phyloP scores from a whole-genome alignment of 2,113 vertebrate species.

The Sarotherodon lohbergeri region DNA sequence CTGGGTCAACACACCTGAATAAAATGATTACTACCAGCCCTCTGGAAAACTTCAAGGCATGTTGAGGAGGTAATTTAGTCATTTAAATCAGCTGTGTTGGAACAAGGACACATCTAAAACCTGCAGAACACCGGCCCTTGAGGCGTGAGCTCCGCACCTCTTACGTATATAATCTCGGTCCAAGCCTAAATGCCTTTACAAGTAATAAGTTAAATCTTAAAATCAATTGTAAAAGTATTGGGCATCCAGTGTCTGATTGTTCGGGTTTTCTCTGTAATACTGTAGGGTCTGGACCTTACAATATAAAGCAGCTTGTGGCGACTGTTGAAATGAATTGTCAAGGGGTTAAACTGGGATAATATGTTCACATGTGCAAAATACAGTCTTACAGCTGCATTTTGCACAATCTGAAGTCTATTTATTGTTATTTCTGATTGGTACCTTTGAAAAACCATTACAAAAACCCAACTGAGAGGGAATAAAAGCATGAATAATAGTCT shows the following conservation, averaged over 20 bases:
- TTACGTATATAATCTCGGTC: not conserved
- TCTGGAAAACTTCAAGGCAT: not conserved
- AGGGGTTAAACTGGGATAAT: not conserved
- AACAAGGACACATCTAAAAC: not conserved
- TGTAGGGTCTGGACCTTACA: not conserved
- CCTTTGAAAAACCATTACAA: not conserved
- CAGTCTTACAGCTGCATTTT: not conserved
- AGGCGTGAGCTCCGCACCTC: not conserved
- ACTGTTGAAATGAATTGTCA: not conserved
- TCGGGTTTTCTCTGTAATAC: accelerated
- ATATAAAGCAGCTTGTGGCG: not conserved
- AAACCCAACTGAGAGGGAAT: not conserved
- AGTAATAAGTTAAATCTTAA: not conserved
- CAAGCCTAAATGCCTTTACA: not conserved
- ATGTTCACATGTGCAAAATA: not conserved
- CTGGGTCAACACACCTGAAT: not conserved
- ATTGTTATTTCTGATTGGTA: not conserved
- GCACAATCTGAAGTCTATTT: not conserved
- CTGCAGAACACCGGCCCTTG: accelerated
- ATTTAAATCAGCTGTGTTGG: not conserved
- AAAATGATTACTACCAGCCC: not conserved
- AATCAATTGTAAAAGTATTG: not conserved
- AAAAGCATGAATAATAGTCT: not conserved
- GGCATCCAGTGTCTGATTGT: accelerated
- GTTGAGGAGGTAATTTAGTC: not conserved